These are phyloP conservation scores for Terrapene triunguis DNA, from an alignment of 2,113 vertebrate species.

Conservation along the genomic window DNA sequence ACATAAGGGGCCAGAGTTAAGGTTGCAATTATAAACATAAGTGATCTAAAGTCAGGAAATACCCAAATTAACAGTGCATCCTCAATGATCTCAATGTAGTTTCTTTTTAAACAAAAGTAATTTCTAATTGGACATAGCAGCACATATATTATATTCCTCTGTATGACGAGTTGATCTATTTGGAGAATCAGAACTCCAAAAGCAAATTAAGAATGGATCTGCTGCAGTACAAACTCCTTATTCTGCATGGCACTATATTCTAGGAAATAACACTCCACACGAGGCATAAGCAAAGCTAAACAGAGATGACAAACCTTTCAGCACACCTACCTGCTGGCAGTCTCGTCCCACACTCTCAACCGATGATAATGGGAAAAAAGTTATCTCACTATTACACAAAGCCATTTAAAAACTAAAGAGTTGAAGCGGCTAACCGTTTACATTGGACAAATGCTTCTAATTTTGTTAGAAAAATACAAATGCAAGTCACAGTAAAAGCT, in stretches of 20 bases:
- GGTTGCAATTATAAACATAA: not conserved
- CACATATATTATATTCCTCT: not conserved
- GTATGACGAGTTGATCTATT: too few species aligned
- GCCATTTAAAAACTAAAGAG: not conserved
- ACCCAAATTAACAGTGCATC: not conserved
- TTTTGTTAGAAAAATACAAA: not conserved
- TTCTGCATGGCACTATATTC: not conserved
- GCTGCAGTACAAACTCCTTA: not conserved
- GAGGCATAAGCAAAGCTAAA: not conserved
- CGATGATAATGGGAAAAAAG: not conserved
- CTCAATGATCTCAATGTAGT: not conserved
- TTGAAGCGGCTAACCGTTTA: rapidly evolving
- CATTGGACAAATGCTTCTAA: rapidly evolving
- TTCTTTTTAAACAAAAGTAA: not conserved
- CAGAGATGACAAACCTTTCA: not conserved
- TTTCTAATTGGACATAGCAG: not conserved
- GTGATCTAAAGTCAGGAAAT: too few species aligned
- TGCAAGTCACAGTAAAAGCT: not conserved
- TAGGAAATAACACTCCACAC: not conserved
- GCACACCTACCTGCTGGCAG: not conserved
- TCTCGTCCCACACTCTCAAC: not conserved
- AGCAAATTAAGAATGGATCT: not conserved
- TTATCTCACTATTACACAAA: not conserved
- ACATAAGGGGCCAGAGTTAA: not conserved
- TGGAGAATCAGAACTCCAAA: not conserved